A percentile compares a stretch with the other conserved stretches of the same genome.
These are phyloP conservation scores for Premnoplex brunnescens DNA, from an alignment of 2,797 vertebrate species.

Conservation along the genomic window DNA sequence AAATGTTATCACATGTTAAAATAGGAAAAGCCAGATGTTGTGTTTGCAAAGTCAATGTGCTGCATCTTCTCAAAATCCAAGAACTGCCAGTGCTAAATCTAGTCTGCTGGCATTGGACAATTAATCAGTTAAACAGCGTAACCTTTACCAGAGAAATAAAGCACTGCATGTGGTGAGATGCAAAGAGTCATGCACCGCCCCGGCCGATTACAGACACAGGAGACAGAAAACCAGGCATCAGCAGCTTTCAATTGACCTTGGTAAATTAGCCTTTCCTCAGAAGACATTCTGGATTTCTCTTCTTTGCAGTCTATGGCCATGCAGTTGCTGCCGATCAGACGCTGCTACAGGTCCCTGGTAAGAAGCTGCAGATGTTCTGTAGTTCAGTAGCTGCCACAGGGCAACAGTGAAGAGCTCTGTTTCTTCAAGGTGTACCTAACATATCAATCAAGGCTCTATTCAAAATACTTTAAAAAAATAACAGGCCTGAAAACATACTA, in stretches of 20 bases:
- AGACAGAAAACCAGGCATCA: neutral
- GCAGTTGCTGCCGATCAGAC: neutral
- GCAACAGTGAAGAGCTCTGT: neutral
- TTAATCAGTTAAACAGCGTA: conserved; percentile 3
- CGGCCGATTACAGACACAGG: neutral
- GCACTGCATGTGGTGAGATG: neutral
- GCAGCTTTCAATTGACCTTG: neutral
- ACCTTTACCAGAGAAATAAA: conserved; percentile 18
- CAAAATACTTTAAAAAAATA: neutral
- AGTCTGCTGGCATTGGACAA: neutral
- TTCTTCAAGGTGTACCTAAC: neutral
- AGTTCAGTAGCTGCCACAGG: neutral
- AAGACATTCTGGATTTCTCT: neutral
- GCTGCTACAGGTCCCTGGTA: neutral
- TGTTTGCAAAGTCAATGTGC: neutral
- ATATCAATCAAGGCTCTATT: neutral
- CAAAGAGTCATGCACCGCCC: neutral
- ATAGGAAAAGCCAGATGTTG: conserved; percentile 21
- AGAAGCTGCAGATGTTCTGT: neutral
- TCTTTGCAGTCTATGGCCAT: neutral
- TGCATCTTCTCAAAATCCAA: neutral
- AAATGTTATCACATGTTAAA: neutral
- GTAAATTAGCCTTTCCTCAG: neutral
- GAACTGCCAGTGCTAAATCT: neutral
- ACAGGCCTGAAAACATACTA: neutral